Conservation (phyloP, 2,113 vertebrate genomes). For the Thamnaconus septentrionalis region DNA sequence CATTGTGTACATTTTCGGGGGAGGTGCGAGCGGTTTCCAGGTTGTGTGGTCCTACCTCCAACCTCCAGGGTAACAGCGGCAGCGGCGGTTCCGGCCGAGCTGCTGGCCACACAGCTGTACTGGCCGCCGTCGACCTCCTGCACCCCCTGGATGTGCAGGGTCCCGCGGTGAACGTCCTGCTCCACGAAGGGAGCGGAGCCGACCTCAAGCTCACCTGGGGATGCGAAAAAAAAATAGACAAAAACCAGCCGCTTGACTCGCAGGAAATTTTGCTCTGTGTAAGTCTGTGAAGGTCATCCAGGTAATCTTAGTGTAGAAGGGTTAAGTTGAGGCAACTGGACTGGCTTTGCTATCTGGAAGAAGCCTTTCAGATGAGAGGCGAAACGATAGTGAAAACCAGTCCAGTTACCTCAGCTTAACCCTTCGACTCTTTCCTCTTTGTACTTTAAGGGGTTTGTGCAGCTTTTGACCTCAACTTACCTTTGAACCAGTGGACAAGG, state of each 20-base stretch:
- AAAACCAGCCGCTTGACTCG: not conserved
- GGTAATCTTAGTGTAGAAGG: too few species aligned
- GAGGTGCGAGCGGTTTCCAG: slow-evolving; percentile 8
- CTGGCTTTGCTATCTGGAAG: too few species aligned
- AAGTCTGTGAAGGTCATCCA: too few species aligned
- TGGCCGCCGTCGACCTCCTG: slow-evolving; percentile 79
- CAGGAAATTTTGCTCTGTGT: too few species aligned
- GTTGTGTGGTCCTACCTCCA: slow-evolving; percentile 79
- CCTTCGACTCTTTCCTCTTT: not conserved
- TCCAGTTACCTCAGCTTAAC: too few species aligned
- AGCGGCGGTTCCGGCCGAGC: slow-evolving; percentile 68
- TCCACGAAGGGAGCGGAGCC: slow-evolving; percentile 65
- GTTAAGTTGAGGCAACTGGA: too few species aligned
- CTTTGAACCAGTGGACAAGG: slow-evolving; percentile 86
- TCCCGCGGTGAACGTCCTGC: slow-evolving; percentile 60
- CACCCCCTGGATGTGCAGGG: slow-evolving; percentile 76
- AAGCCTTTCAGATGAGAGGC: too few species aligned
- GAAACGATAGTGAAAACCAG: too few species aligned
- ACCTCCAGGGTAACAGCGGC: slow-evolving; percentile 78
- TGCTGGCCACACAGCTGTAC: slow-evolving; percentile 83
- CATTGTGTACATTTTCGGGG: slow-evolving; percentile 12
- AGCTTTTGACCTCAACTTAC: slow-evolving; percentile 59
- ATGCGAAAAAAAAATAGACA: slow-evolving; percentile 5
- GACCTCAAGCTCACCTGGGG: slow-evolving; percentile 79
- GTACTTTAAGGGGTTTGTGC: not conserved